Evolutionary conservation across 2,113 vertebrate species (phyloP), one percentile per base, ranked within the genome.

Genomic region (Anarrhichthys ocellatus): DNA sequence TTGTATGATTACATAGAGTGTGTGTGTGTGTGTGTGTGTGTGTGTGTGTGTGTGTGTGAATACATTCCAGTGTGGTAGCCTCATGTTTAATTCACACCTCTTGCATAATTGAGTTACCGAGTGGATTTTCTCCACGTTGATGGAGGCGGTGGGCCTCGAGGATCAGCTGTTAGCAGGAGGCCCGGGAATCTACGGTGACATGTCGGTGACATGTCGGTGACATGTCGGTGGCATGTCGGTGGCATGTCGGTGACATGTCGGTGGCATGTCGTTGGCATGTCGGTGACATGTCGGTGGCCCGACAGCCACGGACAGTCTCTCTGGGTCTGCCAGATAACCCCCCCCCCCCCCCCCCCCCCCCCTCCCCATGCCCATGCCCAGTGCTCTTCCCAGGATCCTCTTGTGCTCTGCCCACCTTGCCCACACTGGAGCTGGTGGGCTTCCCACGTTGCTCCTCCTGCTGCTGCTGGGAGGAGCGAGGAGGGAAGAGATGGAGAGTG

Each of bases 31-130:
- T 48, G 59, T 88, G 78, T 88, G 73, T 75, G 58, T 72, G 58
- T 87, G 80, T 44, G 56, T 32, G 61, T 24, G 63, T 15, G 63
- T 48, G 42, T 48, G 59, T 88, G 78, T 88, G 73, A 83, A 80
- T 85, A 89, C 74, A 77, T 88, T 76, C 73, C 69, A 80, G 73
- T 84, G 85, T 48, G 81, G 81, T 72, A 70, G 81, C 78, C 83
- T 94, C 88, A 92, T 95, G 89, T 93, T 92, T 94, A 90, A 95
- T 94, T 94, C 90, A 93, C 87, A 88, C 76, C 78, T 89, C 81
- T 86, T 95, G 78, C 93, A 95, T 95, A 94, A 95, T 95, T 92
- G 91, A 95, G 86, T 83, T 32, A 67, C 76, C 32, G 54, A 93
- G 92, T 91, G 80, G 80, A 92, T 94, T 89, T 88, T 87, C 90